phyloP scores from a whole-genome alignment of 2,113 vertebrate species.

The Rhinolophus ferrumequinum region DNA sequence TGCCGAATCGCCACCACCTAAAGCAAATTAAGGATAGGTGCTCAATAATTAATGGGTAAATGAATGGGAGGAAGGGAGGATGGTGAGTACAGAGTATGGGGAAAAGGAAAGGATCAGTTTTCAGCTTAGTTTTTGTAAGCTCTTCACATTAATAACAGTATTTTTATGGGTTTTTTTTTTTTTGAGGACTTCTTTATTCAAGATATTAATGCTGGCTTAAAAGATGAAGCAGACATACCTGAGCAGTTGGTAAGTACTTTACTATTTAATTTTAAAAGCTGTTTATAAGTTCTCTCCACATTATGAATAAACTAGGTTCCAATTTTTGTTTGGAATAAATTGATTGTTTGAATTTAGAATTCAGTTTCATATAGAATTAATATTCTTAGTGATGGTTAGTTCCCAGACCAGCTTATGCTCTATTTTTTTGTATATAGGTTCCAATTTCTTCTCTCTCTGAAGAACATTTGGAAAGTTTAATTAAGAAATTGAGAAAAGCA shows the following conservation, averaged over 20 bases:
- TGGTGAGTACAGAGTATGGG: not conserved
- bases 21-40: not conserved
- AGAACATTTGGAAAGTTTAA: slow-evolving; percentile 87
- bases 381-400: not conserved
- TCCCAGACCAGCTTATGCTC: not conserved
- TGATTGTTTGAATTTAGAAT: slow-evolving; percentile 14
- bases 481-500: slow-evolving; percentile 89
- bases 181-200: slow-evolving; percentile 92
- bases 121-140: slow-evolving; percentile 39
- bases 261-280: slow-evolving; percentile 42
- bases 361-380: slow-evolving; percentile 5
- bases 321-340: slow-evolving; percentile 34
- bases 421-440: slow-evolving; percentile 82
- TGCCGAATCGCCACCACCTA: not conserved
- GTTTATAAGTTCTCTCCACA: not conserved
- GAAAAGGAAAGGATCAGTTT: not conserved
- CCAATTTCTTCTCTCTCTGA: slow-evolving; percentile 88
- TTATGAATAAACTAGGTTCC: slow-evolving; percentile 8
- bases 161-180: slow-evolving; percentile 61
- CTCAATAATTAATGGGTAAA: not conserved
- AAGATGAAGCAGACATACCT: slow-evolving; percentile 79
- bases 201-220: slow-evolving; percentile 92
- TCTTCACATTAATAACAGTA: slow-evolving; percentile 32
- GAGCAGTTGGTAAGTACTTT: slow-evolving; percentile 85
- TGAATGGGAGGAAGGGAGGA: not conserved